Conservation (phyloP, 2,797 vertebrate genomes). For the Myotis myotis region DNA sequence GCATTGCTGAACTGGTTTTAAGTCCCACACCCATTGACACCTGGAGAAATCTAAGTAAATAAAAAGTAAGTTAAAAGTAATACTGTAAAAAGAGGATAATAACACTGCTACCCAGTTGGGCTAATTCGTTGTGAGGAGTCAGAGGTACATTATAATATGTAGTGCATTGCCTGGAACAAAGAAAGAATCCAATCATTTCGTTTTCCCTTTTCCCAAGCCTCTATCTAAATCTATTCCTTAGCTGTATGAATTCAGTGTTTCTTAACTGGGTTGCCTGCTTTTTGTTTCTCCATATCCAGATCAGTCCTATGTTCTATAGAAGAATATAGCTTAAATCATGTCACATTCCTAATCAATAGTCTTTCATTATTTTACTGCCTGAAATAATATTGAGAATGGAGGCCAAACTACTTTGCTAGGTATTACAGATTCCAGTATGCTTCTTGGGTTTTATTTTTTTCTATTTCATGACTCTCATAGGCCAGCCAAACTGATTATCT, state of each 20-base stretch:
- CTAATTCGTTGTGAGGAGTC: background rate
- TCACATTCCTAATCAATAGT: background rate
- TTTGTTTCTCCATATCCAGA: background rate
- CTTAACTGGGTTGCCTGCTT: background rate
- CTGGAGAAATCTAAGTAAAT: background rate
- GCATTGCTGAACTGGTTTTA: background rate
- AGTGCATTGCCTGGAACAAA: background rate
- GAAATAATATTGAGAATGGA: background rate
- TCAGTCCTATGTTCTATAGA: background rate
- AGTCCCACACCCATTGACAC: background rate
- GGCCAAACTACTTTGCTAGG: background rate
- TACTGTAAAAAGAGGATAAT: background rate
- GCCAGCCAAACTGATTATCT: background rate
- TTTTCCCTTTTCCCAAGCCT: background rate
- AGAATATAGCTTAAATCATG: background rate
- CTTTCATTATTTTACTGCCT: background rate
- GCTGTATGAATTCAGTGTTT: background rate
- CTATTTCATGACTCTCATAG: background rate
- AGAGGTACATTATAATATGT: background rate
- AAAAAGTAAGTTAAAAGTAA: slow-evolving; percentile 8
- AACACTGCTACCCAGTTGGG: background rate
- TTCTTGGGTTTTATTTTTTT: background rate
- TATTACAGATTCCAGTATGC: background rate
- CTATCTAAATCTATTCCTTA: background rate
- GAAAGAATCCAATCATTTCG: background rate